Evolutionary conservation across 2,797 vertebrate species (phyloP), one percentile per base, ranked within the genome.

Genomic region (Anisognathus igniventris): DNA sequence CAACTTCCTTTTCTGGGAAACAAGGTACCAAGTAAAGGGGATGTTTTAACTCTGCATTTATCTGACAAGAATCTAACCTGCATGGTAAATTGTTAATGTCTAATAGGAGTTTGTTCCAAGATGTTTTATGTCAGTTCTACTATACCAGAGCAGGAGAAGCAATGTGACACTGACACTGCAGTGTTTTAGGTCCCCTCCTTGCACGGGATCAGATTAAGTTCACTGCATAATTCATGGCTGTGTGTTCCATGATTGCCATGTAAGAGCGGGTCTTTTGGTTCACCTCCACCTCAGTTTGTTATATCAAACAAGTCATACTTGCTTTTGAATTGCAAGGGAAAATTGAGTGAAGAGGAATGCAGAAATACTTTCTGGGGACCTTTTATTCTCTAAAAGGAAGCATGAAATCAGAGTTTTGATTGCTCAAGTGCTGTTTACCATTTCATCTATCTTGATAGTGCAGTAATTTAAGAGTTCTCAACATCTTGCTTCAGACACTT

Each of bases 1-100:
- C 92, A 77, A 96, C 97, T 97, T 98, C 97, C 96, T 97, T 95
- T 96, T 77, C 92, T 95, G 80, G 92, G 92, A 98, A 98, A 96
- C 86, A 95, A 92, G 82, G 96, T 96, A 96, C 88, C 80, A 97
- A 96, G 78, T 92, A 96, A 94, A 96, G 90, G 89, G 88, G 75
- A 95, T 92, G 80, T 90, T 94, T 97, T 96, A 96, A 76, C 78
- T 96, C 71, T 64, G 56, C 91, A 42, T 97, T 96, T 96, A 92
- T 96, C 94, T 95, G 90, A 90, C 61, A 95, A 95, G 83, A 94
- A 96, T 96, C 88, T 96, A 96, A 97, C 97, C 93, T 95, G 91
- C 77, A 58, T 51, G 44, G 84, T 87, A 89, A 95, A 96, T 88
- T 84, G 62, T 74, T 96, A 97, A 94, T 25, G 30, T 95, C 89